Percentiles rank a stretch among this genome's conserved stretches.
Evolutionary conservation across 2,888 invertebrate genomes (phyloP).

Genomic region (Micoletzkya japonica): DNA sequence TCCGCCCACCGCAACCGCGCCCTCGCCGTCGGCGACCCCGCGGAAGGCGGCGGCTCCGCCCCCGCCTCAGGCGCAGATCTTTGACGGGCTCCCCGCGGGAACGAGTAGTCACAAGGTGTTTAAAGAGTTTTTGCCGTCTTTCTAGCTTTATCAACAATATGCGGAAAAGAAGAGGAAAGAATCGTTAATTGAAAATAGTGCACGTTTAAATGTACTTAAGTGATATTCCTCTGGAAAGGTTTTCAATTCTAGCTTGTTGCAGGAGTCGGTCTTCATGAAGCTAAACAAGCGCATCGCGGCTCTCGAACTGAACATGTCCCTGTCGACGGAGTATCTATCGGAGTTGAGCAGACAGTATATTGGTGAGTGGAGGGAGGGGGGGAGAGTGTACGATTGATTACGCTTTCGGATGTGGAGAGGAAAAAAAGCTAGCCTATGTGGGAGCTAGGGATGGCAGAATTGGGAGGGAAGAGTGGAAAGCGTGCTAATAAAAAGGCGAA

Average conservation of each 20-base stretch:
- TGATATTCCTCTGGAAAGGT: neutral
- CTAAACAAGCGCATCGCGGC: slow-evolving; percentile 85
- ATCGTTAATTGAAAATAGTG: neutral
- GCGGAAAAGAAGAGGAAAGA: neutral
- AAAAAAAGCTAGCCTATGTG: neutral
- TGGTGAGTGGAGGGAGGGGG: neutral
- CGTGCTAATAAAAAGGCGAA: neutral
- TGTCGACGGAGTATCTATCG: slow-evolving; percentile 93
- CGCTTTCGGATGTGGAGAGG: too few species aligned
- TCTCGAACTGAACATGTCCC: slow-evolving; percentile 92
- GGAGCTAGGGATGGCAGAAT: too few species aligned
- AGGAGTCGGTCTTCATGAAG: slow-evolving; percentile 89
- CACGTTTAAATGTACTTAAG: neutral
- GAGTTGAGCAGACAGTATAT: slow-evolving; percentile 76
- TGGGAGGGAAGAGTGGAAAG: neutral
- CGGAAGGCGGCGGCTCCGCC: neutral
- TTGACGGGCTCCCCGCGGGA: slow-evolving; percentile 42
- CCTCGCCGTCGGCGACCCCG: neutral
- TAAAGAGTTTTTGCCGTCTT: too few species aligned
- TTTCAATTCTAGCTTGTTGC: neutral
- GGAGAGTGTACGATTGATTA: neutral
- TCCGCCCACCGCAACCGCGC: slow-evolving; percentile 11
- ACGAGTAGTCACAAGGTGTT: slow-evolving; percentile 41
- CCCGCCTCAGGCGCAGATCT: slow-evolving; percentile 18
- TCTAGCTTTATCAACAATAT: too few species aligned